Percentiles rank a stretch among this genome's conserved stretches.
Evolutionary conservation across 2,113 vertebrate species (phyloP).

Genomic region (Cyprinus carpio): DNA sequence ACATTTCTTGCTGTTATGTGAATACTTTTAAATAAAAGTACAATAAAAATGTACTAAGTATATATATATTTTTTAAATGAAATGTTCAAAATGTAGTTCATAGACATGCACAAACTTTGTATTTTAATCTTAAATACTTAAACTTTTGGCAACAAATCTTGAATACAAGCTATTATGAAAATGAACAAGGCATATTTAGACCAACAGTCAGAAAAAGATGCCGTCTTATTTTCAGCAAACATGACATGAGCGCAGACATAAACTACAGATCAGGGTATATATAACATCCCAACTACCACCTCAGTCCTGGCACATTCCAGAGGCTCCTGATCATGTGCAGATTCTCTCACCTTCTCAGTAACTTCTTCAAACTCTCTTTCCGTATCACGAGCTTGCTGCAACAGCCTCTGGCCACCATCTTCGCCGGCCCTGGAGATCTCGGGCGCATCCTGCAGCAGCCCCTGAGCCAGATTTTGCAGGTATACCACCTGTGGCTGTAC

Average conservation of each 20-base stretch:
- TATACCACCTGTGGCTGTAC: slow-evolving; percentile 91
- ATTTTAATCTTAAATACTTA: not conserved
- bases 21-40: not conserved
- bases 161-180: not conserved
- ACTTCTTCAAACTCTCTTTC: slow-evolving; percentile 83
- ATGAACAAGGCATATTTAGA: not conserved
- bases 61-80: too few species aligned
- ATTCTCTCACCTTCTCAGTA: slow-evolving; percentile 79
- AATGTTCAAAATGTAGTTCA: not conserved
- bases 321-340: slow-evolving; percentile 15
- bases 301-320: slow-evolving; percentile 3
- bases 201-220: not conserved
- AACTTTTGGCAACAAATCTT: not conserved
- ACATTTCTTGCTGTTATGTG: not conserved
- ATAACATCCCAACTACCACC: slow-evolving; percentile 5
- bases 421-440: slow-evolving; percentile 68
- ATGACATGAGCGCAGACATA: slow-evolving; percentile 14
- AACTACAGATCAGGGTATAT: slow-evolving; percentile 26
- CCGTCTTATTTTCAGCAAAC: slow-evolving; percentile 1
- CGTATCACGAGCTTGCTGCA: slow-evolving; percentile 78
- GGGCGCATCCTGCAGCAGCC: slow-evolving; percentile 89
- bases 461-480: slow-evolving; percentile 86
- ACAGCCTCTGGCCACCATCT: slow-evolving; percentile 80
- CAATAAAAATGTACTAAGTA: not conserved
- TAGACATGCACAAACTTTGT: not conserved